Evolutionary conservation across 2,888 invertebrate species (phyloP).

Genomic region (Branchellion lobata): DNA sequence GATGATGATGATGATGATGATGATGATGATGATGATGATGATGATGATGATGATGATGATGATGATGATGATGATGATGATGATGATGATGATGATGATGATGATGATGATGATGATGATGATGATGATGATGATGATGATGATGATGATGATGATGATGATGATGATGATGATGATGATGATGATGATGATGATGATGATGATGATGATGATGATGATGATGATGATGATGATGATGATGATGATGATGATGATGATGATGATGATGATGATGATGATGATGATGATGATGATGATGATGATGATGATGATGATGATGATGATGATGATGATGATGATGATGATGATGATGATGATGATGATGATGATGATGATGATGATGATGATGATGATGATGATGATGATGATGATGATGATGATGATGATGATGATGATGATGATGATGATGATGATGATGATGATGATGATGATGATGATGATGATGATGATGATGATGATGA

Average conservation of each 20-base stretch:
- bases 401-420: neutral
- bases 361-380: conserved; percentile 17
- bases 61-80: too few relatives aligned
- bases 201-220: conserved; percentile 14
- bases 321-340: neutral
- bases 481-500: neutral
- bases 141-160: too few relatives aligned
- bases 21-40: too few relatives aligned
- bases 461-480: conserved; percentile 3
- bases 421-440: conserved; percentile 13
- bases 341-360: neutral
- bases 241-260: conserved; percentile 13
- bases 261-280: neutral
- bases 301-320: conserved; percentile 13
- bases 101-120: too few relatives aligned
- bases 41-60: too few relatives aligned
- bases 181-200: conserved; percentile 14
- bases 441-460: conserved; percentile 7
- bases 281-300: conserved; percentile 10
- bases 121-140: too few relatives aligned
- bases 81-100: too few relatives aligned
- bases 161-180: too few relatives aligned
- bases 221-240: conserved; percentile 14
- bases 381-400: conserved; percentile 22
- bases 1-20: too few relatives aligned